Conservation (phyloP, 2,113 vertebrate genomes). For the Vicugna pacos region DNA sequence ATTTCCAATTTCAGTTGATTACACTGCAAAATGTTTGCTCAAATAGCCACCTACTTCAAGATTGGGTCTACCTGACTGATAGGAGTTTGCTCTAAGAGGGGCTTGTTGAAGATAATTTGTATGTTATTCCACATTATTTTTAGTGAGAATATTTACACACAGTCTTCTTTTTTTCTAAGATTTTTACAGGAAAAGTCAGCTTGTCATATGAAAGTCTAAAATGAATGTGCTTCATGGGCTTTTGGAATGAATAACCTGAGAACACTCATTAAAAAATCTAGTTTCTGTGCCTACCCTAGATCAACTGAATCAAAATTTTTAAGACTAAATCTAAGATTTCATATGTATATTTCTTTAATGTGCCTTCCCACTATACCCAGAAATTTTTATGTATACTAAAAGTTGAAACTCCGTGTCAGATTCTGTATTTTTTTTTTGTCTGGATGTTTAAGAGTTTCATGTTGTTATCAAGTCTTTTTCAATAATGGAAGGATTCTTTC, state of each 20-base stretch:
- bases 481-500: background rate
- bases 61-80: conserved; percentile 57
- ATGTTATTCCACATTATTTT: conserved; percentile 80
- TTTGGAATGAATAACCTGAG: background rate
- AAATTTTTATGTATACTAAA: background rate
- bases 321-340: background rate
- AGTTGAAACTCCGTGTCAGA: background rate
- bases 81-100: conserved; percentile 36
- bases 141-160: conserved; percentile 77
- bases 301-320: background rate
- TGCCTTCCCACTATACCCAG: background rate
- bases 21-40: background rate
- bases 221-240: background rate
- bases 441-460: background rate
- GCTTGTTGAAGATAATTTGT: conserved; percentile 77
- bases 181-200: conserved; percentile 54
- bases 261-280: background rate
- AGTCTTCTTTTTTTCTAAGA: conserved; percentile 47
- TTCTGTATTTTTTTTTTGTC: background rate
- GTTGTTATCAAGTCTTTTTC: conserved; percentile 10
- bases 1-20: background rate
- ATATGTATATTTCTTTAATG: background rate
- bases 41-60: conserved; percentile 11
- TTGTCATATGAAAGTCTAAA: background rate
- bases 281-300: background rate